Conservation (phyloP, 2,797 vertebrate species). For the Mustela erminea region DNA sequence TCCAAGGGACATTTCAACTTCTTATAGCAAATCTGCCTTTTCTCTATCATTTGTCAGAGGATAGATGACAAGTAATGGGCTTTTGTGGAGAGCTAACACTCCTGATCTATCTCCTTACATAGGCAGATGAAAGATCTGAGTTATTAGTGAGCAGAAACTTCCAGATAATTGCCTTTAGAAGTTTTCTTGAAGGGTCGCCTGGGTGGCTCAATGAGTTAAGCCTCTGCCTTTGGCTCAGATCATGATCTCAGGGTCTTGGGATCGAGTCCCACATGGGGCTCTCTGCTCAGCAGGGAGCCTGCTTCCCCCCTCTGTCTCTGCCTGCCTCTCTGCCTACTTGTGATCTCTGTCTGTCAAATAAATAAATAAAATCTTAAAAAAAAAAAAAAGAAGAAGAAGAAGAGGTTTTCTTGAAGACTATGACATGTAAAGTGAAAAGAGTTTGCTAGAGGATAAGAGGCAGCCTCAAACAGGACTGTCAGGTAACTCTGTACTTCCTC, state of each 20-base stretch:
- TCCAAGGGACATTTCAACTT: neutral
- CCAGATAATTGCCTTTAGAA: neutral
- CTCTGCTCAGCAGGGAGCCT: too few relatives aligned
- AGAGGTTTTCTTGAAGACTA: neutral
- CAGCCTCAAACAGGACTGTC: neutral
- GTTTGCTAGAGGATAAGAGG: neutral
- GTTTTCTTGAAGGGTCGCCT: neutral
- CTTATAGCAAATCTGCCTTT: slow-evolving; percentile 2
- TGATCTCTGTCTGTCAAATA: too few relatives aligned
- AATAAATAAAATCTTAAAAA: too few relatives aligned
- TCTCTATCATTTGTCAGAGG: neutral
- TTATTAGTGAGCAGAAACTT: neutral
- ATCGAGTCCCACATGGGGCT: too few relatives aligned
- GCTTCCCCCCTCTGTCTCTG: too few relatives aligned
- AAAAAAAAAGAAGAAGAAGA: too few relatives aligned
- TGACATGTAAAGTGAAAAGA: neutral
- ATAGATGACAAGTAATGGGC: neutral
- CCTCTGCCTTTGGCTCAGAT: too few relatives aligned
- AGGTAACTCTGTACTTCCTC: neutral
- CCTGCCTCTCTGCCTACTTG: too few relatives aligned
- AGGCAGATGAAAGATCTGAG: neutral
- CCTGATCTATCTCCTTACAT: neutral
- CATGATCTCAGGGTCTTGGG: too few relatives aligned
- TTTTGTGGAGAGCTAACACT: neutral
- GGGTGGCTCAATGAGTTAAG: too few relatives aligned